phyloP scores from a whole-genome alignment of 2,888 invertebrate genomes.

The Scaptomyza polygonia region DNA sequence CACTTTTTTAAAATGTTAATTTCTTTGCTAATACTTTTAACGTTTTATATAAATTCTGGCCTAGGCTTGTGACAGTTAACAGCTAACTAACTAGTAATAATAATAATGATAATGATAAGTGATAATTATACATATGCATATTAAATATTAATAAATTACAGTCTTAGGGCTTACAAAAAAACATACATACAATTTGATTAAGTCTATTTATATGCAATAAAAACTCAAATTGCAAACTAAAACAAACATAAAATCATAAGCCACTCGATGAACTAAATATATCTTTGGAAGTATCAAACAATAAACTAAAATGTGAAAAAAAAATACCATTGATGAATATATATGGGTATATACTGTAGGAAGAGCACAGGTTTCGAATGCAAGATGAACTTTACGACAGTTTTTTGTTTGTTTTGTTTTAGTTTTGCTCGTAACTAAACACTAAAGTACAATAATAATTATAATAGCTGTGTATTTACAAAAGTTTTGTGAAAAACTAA shows the following conservation, averaged over 20 bases:
- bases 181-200: slow-evolving; percentile 14
- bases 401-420: slow-evolving; percentile 8
- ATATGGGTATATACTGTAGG: slow-evolving; percentile 28
- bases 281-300: slow-evolving; percentile 78
- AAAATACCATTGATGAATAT: slow-evolving; percentile 32
- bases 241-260: slow-evolving; percentile 45
- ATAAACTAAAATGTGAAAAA: slow-evolving; percentile 56
- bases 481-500: slow-evolving; percentile 22
- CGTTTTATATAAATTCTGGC: slow-evolving; percentile 58
- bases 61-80: slow-evolving; percentile 61
- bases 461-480: slow-evolving; percentile 47
- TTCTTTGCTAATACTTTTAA: slow-evolving; percentile 67
- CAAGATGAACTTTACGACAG: slow-evolving; percentile 24
- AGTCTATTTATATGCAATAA: slow-evolving; percentile 17
- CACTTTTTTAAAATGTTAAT: slow-evolving; percentile 34
- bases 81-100: slow-evolving; percentile 43
- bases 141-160: slow-evolving; percentile 67
- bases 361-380: slow-evolving; percentile 37
- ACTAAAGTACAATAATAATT: slow-evolving; percentile 28
- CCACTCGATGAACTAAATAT: slow-evolving; percentile 64
- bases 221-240: slow-evolving; percentile 46
- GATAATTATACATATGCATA: slow-evolving; percentile 50
- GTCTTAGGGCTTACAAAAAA: slow-evolving; percentile 62
- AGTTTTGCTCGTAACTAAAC: slow-evolving; percentile 15
- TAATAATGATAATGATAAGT: slow-evolving; percentile 38